Evolutionary conservation across 2,113 vertebrate genomes (phyloP), one percentile per base, ranked within the genome.

Genomic region (Thryonomys swinderianus): DNA sequence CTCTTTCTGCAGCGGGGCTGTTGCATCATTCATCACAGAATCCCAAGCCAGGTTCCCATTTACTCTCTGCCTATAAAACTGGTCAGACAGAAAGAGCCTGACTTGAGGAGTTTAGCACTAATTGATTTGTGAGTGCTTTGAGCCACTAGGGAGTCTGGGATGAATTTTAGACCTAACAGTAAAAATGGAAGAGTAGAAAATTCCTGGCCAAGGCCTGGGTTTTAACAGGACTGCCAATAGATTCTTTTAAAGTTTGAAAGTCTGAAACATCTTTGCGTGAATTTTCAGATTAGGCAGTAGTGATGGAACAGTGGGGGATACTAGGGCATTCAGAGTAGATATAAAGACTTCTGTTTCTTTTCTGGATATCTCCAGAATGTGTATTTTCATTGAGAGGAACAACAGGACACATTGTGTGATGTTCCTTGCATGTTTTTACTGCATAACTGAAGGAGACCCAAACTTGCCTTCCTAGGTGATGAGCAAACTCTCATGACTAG

Each of bases 11-110:
- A 71, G 90, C 85, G 92, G 95, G 80, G 83, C 83, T 81, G 37
- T 83, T 91, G 45, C 48, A 71, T 97, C 96, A 96, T 88, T 97
- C 96, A 85, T 80, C 94, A 42, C 69, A 42, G 90, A 92, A 80
- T 86, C 90, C 67, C 83, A 92, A 97, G 82, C 95, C 95, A 96
- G 96, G 62, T 92, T 86, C 82, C 85, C 37, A 76, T 7, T 93
- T 79, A 95, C 30, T 94, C 57, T 93, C 34, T 3, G 82, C 51
- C 74, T 92, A 69, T 92, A 81, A 97, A 95, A 73, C 62, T 92
- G 71, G 64, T 83, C 59, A 3, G 4, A 82, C 79, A 95, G 55
- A 79, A 90, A 79, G 55, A 95, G 73, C 67, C 30, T 14, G 30
- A 57, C 0, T 0, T 12, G n/a, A 92, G 23, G 64, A 53, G 48